Base-by-base conservation (phyloP, 2,888 invertebrate species). In the Sarcophaga carnaria region DNA sequence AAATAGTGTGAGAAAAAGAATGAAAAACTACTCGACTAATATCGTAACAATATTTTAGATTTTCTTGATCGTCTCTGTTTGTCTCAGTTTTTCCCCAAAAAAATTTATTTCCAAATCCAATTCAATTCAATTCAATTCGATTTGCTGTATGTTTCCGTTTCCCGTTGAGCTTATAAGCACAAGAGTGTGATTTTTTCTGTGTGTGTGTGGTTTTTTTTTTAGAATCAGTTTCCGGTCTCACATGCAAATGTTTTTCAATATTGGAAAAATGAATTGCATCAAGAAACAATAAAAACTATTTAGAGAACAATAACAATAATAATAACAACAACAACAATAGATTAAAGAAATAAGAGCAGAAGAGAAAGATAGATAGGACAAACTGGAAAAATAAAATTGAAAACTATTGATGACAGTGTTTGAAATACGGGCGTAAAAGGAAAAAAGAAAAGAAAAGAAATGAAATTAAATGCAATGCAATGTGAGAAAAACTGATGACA, bases 141-240 rank as follows among this genome's bases (percentile, higher is more conserved):
- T 37, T 84, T 74, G 27, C 20, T 80, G 47, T 76, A 37, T 45
- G 60, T 76, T 80, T 80, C 66, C 76, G 54, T 77, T 72, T 80
- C 60, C 72, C 45, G 47, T 70, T 37, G 54, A 54, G 54, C 37
- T 37, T 22, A 37, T 10, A 37, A 37, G 37, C 8, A 37, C 37
- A 37, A 37, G 0, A 37, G 37, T 37, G 37, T 54, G 2, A 1
- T 1, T 3, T 6, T 2, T 64, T 67, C 67, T 62, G n/a, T 25
- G 22, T 49, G 6, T 49, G 49, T 12, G 8, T 8, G 49, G 1
- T 22, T 49, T 1, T 49, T 10, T 11, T 3, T 14, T 1, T 64
- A 14, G 6, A 17, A 6, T 14, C 17, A 14, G 54, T 54, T 54
- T 66, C 25, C 63, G 63, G 47, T 59, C 37, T 5, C n/a, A 76